These are phyloP conservation scores for Elephas maximus DNA, from an alignment of 2,113 vertebrate species.

Conservation along the genomic window DNA sequence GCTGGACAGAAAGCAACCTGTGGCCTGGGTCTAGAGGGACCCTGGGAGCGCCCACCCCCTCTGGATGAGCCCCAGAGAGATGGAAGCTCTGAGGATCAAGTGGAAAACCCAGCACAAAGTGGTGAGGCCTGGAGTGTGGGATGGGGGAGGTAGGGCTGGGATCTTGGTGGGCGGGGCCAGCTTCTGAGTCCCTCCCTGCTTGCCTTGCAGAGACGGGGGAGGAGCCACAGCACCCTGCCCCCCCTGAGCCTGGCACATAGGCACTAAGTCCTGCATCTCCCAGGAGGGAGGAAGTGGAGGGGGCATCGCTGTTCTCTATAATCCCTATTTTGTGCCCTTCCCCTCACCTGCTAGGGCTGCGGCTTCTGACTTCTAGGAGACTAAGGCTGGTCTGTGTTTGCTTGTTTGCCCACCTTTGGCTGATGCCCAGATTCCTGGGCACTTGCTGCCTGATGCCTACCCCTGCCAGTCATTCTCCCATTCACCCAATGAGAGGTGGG, in stretches of 20 bases:
- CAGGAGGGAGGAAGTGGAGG: conserved; percentile 65
- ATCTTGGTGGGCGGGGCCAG: neutral
- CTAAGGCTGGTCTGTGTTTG: conserved; percentile 81
- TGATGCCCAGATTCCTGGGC: conserved; percentile 75
- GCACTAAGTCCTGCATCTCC: conserved; percentile 6
- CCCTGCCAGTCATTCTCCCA: conserved; percentile 72
- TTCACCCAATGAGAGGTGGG: conserved; percentile 52
- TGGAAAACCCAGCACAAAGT: conserved; percentile 30
- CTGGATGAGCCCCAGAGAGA: conserved; percentile 82
- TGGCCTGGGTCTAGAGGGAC: conserved; percentile 82
- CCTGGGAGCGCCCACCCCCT: conserved; percentile 82
- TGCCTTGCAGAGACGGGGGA: conserved; percentile 75
- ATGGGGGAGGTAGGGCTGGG: neutral
- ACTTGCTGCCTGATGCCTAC: conserved; percentile 70
- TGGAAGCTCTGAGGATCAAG: conserved; percentile 73
- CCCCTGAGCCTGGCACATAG: conserved; percentile 79
- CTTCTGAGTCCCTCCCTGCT: conserved; percentile 43
- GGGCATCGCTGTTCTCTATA: conserved; percentile 61
- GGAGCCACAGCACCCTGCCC: conserved; percentile 61
- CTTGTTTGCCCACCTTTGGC: conserved; percentile 80
- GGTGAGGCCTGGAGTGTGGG: conserved; percentile 44
- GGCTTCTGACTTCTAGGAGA: conserved; percentile 82
- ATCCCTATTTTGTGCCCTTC: conserved; percentile 61
- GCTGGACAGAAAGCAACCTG: conserved; percentile 76
- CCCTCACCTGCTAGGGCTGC: conserved; percentile 80